These are phyloP conservation scores for Platyrinchus mystaceus DNA, from an alignment of 2,797 vertebrate genomes.

Conservation along the genomic window DNA sequence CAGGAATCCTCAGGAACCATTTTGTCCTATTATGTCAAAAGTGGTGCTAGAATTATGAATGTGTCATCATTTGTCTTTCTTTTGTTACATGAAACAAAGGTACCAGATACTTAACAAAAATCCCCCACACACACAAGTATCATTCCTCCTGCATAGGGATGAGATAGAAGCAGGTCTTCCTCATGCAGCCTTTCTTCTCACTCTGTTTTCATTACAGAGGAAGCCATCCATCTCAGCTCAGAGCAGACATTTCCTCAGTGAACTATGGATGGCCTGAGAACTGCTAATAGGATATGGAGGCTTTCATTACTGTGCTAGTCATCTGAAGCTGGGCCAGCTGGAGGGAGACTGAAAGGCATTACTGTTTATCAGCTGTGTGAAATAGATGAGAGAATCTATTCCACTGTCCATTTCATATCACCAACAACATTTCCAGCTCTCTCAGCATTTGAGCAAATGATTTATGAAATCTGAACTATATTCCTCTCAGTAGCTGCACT, in stretches of 20 bases:
- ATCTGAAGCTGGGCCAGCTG: conserved; percentile 23
- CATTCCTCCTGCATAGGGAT: background rate
- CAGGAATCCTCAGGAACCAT: conserved; percentile 40
- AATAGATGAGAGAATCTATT: background rate
- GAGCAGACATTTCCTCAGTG: conserved; percentile 6
- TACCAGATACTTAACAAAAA: background rate
- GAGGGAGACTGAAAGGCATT: background rate
- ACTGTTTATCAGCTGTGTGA: background rate
- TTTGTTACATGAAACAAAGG: conserved; percentile 33
- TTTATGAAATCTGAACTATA: background rate
- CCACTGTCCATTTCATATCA: background rate
- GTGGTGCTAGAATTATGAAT: conserved; percentile 39
- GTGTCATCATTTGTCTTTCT: conserved; percentile 4
- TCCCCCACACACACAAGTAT: background rate
- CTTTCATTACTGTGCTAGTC: conserved; percentile 29
- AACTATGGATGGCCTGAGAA: background rate
- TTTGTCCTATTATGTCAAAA: conserved; percentile 48
- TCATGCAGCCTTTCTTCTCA: background rate
- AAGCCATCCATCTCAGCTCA: conserved; percentile 14
- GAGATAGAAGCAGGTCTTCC: background rate
- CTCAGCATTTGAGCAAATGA: background rate
- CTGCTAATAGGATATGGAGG: background rate
- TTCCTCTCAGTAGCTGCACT: background rate
- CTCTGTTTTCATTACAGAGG: background rate
- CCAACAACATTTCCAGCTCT: background rate